Evolutionary conservation across 2,888 invertebrate genomes (phyloP), one percentile per base, ranked within the genome.

Genomic region (Alloplasta piceator): DNA sequence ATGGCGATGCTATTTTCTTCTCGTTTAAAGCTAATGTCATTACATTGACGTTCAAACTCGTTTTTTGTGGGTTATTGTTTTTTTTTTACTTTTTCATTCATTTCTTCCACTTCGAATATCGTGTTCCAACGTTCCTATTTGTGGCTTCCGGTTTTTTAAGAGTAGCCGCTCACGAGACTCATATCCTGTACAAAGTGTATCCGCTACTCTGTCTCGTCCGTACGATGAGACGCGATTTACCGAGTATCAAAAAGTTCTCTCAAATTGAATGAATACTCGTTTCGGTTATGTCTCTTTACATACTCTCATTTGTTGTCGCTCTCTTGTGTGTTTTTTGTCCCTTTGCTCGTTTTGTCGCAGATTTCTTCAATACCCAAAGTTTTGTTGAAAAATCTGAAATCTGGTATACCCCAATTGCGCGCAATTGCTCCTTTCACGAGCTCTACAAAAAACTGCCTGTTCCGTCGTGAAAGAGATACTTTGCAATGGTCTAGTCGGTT

Each of bases 231-330:
- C 39, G 9, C 58, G 50, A 75, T 75, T 75, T 75, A 68, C 61
- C 67, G 60, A 43, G 67, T 60, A 68, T 75, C 67, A 58, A 75
- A 75, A 75, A 61, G 26, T 26, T 66, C 12, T 52, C 50, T 52
- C 39, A 6, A 52, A 52, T 41, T 41, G 41, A 14, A 67, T 52
- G 36, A 48, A 61, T 52, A 52, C 41, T 14, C 66, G 63, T 52
- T 39, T 58, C 75, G 43, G n/a, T 60, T 60, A 60, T 48, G 64
- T 60, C 39, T 14, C 50, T 16, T 75, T 67, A 60, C 26, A 26
- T 41, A 14, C 67, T 43, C 39, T 52, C 14, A 16, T 41, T 67
- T 67, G 12, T 50, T 43, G 36, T 12, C 58, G n/a, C 58, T 4
- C 2, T 60, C 26, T 43, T 60, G 43, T 36, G 36, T 46, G 26